A percentile compares a stretch with the other conserved stretches of the same genome.
Conservation (phyloP, 2,888 invertebrate genomes). For the Strigamia transsilvanica region DNA sequence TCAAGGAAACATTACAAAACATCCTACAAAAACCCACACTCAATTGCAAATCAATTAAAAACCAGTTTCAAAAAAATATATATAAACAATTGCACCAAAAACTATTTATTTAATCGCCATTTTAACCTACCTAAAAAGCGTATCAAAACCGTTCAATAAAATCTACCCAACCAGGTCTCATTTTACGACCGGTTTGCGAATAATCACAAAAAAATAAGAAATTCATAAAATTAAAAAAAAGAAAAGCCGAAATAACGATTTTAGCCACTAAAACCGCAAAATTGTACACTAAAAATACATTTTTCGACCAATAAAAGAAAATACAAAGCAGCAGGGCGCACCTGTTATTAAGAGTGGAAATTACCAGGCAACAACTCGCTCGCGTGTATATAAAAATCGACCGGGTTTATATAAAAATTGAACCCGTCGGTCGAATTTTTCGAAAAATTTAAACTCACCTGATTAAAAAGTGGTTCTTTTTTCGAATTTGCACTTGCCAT, state of each 20-base stretch:
- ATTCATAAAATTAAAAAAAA: not conserved
- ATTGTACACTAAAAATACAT: not conserved
- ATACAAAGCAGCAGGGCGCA: too few relatives aligned
- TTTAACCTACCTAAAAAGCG: not conserved
- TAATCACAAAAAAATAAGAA: not conserved
- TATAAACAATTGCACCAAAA: not conserved
- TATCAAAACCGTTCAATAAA: not conserved
- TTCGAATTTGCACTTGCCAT: constrained; percentile 3
- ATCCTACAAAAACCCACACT: not conserved
- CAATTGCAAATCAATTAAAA: not conserved
- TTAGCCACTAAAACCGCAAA: not conserved
- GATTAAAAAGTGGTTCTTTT: not conserved
- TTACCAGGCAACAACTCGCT: constrained; percentile 11
- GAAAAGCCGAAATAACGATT: not conserved
- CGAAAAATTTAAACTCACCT: not conserved
- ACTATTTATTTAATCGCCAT: not conserved
- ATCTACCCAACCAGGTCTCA: not conserved
- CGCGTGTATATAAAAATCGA: not conserved
- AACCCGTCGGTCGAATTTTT: too few relatives aligned
- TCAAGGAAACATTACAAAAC: not conserved
- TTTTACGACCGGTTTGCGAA: not conserved
- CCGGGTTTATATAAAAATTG: not conserved
- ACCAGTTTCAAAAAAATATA: not conserved
- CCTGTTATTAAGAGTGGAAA: not conserved
- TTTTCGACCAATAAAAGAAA: too few relatives aligned